Percentiles rank a stretch among this genome's conserved stretches.
phyloP scores from a whole-genome alignment of 2,113 vertebrate genomes.

The Serinus canaria region DNA sequence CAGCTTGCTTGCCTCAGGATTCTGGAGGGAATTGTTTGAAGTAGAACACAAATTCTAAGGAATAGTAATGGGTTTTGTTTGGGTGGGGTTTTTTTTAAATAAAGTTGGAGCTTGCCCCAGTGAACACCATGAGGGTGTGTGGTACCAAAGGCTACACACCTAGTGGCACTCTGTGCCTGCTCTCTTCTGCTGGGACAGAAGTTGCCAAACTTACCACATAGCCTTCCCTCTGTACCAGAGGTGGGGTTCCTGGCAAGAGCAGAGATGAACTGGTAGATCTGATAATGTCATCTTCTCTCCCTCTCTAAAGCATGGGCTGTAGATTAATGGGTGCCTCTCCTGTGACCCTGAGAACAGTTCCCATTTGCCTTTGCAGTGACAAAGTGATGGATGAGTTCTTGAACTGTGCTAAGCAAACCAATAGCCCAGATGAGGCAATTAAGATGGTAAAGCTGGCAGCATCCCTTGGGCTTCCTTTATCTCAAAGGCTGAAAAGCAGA shows the following conservation, averaged over 20 bases:
- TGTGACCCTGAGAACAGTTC: not conserved
- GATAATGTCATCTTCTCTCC: not conserved
- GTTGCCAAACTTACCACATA: not conserved
- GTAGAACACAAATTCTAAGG: not conserved
- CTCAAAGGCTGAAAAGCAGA: slow-evolving; percentile 68
- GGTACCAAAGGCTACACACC: too few relatives aligned
- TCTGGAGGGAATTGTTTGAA: not conserved
- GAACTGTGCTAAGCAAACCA: slow-evolving; percentile 57
- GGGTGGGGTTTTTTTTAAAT: not conserved
- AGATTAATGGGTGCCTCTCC: not conserved
- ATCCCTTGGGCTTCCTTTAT: slow-evolving; percentile 74
- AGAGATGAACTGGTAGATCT: not conserved
- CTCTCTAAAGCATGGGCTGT: not conserved
- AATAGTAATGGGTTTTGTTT: not conserved
- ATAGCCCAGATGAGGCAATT: slow-evolving; percentile 70
- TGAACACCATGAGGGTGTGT: not conserved
- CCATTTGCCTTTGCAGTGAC: slow-evolving; percentile 62
- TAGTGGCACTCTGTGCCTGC: too few relatives aligned
- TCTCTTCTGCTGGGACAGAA: not conserved
- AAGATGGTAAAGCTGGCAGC: slow-evolving; percentile 83
- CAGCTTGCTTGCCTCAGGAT: not conserved
- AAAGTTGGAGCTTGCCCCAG: not conserved
- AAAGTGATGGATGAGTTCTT: slow-evolving; percentile 79
- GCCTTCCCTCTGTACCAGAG: not conserved
- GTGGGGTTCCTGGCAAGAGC: not conserved